Conservation (phyloP, 2,797 vertebrate genomes). For the Phrynocephalus vlangalii region DNA sequence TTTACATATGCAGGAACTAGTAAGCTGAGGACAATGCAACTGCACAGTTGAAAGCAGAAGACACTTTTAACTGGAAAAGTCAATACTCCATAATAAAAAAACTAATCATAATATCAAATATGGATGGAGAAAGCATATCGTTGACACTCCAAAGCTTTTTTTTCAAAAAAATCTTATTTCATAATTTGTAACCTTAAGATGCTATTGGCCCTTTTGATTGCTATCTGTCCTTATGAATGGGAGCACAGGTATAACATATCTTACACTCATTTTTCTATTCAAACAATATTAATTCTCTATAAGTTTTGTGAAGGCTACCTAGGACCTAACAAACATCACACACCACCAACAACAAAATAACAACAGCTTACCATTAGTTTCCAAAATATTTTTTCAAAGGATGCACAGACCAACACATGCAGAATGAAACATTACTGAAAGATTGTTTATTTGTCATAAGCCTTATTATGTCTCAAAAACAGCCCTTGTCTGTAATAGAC, state of each 20-base stretch:
- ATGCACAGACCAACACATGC: neutral
- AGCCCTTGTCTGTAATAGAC: neutral
- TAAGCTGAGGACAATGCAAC: neutral
- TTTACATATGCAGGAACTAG: neutral
- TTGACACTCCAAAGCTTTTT: neutral
- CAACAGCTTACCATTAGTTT: neutral
- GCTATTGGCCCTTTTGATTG: neutral
- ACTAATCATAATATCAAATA: neutral
- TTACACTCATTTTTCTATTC: neutral
- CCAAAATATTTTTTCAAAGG: constrained; percentile 3
- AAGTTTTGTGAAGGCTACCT: neutral
- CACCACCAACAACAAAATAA: neutral
- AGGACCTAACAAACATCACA: neutral
- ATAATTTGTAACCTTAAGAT: no score
- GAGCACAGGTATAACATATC: neutral
- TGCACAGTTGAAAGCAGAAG: neutral
- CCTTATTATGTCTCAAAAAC: neutral
- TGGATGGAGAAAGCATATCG: neutral
- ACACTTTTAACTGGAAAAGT: constrained; percentile 18
- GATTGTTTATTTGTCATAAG: neutral
- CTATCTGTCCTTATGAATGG: neutral
- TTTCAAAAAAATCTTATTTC: neutral
- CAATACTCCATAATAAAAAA: neutral
- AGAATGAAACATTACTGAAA: neutral
- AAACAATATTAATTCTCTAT: neutral